Evolutionary conservation across 1,140 invertebrate genomes (phyloP), one percentile per base, ranked within the genome.

Genomic region (Papilio aristodemus): DNA sequence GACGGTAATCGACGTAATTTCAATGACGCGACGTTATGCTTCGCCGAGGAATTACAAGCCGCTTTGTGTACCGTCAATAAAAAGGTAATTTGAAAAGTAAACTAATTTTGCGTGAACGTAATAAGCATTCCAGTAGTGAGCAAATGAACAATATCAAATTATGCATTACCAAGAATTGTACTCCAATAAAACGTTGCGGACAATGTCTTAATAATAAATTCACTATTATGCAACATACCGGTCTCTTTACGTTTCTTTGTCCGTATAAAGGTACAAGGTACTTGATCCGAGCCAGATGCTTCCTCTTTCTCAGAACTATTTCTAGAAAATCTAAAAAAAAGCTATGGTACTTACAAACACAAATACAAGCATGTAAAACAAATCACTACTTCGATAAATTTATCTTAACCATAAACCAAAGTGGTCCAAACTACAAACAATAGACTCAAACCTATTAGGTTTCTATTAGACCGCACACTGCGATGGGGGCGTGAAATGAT

Each of bases 1-100:
- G 78, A 69, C 78, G 67, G 76, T 86, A 88, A 89, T 82, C 81
- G 80, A 68, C 72, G 77, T 83, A 87, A 90, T 87, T 86, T 83
- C 67, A 76, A 71, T 78, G 78, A 75, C 77, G 77, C 75, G 72
- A 75, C 74, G 67, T 77, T 74, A 79, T 46, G 63, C 27, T 6
- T 14, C 41, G 39, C 39, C 25, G 41, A 13, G 25, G 36, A 14
- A 54, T 74, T 71, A 72, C 70, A 67, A 69, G 71, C n/a, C 71
- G 77, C 71, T 71, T 78, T 71, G 68, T 72, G 75, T 81, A 72
- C 70, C 19, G 63, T 50, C 41, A 66, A 66, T 46, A 66, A 27
- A 43, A 25, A 64, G 62, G 62, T 27, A 64, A 43, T 66, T 66
- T 66, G 1, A 27, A 32, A 41, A 41, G 63, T 25, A 46, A 66